A percentile compares a stretch with the other conserved stretches of the same genome.
phyloP scores from a whole-genome alignment of 2,113 vertebrate genomes.

The Rhabdomys dilectus region DNA sequence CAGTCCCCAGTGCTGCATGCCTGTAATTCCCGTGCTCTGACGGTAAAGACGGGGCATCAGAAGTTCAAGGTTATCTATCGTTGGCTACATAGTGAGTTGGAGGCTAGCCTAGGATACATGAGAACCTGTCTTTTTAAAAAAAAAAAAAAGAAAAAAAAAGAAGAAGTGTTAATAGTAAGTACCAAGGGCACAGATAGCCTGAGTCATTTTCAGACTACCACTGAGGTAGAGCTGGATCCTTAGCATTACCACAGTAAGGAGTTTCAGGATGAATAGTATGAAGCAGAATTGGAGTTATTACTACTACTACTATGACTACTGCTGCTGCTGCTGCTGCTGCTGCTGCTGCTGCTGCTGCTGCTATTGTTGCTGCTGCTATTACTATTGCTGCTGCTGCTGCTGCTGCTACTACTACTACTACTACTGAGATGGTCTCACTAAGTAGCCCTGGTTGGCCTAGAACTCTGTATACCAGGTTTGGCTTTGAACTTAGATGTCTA shows the following conservation, averaged over 20 bases:
- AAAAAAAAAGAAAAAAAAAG: neutral
- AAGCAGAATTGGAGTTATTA: neutral
- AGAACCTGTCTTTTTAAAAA: neutral
- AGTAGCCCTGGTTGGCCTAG: neutral
- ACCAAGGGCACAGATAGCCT: neutral
- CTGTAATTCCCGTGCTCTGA: neutral
- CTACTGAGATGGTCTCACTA: neutral
- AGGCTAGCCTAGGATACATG: neutral
- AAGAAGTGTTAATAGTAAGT: neutral
- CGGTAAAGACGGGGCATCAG: neutral
- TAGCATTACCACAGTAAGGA: neutral
- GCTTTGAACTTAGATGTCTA: neutral
- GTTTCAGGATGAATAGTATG: no score
- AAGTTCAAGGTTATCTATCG: neutral
- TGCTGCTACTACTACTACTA: no score
- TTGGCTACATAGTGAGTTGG: neutral
- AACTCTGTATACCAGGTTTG: neutral
- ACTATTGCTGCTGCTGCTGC: no score
- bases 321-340: no score
- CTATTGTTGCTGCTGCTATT: no score
- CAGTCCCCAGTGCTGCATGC: neutral
- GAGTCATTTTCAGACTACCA: neutral
- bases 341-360: no score
- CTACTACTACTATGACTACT: no score
- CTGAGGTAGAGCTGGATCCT: neutral